These are phyloP conservation scores for Coracias cyanogaster DNA, from an alignment of 2,797 vertebrate species.

Conservation along the genomic window DNA sequence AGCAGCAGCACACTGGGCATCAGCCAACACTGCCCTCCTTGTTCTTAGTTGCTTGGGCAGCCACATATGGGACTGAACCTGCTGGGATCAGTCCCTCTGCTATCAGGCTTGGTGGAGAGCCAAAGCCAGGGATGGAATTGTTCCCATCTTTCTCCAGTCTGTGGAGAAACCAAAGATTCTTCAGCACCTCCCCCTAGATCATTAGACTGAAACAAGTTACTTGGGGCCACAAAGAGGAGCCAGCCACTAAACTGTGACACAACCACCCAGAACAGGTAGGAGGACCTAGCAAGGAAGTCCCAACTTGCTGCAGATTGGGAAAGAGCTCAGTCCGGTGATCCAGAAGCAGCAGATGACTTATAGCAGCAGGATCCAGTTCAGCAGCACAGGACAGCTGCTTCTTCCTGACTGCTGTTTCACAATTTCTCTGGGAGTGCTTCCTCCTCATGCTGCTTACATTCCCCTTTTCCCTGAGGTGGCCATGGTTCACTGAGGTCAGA, in stretches of 20 bases:
- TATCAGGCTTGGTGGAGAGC: not conserved
- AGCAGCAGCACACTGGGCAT: not conserved
- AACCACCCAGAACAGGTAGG: not conserved
- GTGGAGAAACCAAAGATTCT: not conserved
- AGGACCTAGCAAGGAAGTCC: not conserved
- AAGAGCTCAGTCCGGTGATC: not conserved
- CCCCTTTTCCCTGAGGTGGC: not conserved
- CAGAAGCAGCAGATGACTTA: not conserved
- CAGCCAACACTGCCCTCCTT: not conserved
- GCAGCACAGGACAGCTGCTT: not conserved
- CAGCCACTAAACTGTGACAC: not conserved
- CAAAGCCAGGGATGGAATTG: not conserved
- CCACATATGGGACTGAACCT: not conserved
- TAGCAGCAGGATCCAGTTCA: not conserved
- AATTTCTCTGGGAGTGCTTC: not conserved
- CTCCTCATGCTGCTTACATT: not conserved
- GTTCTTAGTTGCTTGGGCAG: not conserved
- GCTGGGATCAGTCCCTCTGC: not conserved
- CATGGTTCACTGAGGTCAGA: not conserved
- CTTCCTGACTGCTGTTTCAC: not conserved
- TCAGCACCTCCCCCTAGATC: not conserved
- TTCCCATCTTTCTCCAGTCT: not conserved
- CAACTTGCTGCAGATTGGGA: not conserved
- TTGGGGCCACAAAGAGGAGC: not conserved
- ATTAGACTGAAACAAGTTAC: not conserved